Percentiles rank a stretch among this genome's conserved stretches.
phyloP scores from a whole-genome alignment of 1,140 invertebrate species.

The Neodiprion fabricii region DNA sequence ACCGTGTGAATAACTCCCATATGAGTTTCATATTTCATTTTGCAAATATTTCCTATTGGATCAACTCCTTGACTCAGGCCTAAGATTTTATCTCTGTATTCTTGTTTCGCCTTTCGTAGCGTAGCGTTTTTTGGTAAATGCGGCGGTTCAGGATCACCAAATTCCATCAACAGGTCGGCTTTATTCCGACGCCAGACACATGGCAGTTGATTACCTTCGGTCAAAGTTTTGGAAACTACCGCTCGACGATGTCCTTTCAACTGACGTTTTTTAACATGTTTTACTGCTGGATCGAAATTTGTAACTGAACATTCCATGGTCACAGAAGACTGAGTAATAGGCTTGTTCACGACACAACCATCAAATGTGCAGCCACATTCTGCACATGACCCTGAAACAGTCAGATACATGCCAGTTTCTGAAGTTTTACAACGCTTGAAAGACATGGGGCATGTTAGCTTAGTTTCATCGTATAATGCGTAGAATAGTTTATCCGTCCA shows the following conservation, averaged over 20 bases:
- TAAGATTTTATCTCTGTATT: neutral
- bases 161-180: constrained; percentile 18
- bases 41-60: neutral
- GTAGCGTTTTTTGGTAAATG: constrained; percentile 1
- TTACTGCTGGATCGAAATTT: neutral
- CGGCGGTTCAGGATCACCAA: constrained; percentile 17
- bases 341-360: neutral
- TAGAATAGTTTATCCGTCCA: neutral
- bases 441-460: neutral
- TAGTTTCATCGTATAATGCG: neutral
- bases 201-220: neutral
- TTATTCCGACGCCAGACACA: constrained; percentile 12
- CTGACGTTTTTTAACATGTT: constrained; percentile 5
- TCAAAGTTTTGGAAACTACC: neutral
- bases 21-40: constrained; percentile 14
- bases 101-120: constrained; percentile 21
- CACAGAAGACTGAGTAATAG: neutral
- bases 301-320: neutral
- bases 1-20: neutral
- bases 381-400: neutral
- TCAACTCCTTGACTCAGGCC: neutral
- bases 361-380: neutral
- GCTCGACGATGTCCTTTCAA: neutral
- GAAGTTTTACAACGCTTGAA: neutral
- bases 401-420: neutral